These are phyloP conservation scores for Sycobia sp. DNA, from an alignment of 1,140 invertebrate genomes.

Conservation along the genomic window DNA sequence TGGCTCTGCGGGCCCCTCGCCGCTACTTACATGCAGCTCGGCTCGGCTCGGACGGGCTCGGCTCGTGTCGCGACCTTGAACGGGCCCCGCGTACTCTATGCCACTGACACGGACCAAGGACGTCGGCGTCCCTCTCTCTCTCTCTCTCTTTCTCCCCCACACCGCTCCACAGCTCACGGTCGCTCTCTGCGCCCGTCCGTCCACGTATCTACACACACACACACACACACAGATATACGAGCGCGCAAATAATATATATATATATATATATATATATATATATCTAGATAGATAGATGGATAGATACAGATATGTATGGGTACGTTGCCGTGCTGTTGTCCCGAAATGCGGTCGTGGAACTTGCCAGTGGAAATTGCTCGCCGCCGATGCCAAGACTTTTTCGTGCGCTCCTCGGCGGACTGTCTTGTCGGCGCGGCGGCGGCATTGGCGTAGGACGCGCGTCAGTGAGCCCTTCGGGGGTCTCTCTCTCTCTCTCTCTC, in stretches of 20 bases:
- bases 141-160: not conserved
- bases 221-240: too few relatives aligned
- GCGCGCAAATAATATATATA: too few relatives aligned
- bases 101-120: conserved; percentile 64
- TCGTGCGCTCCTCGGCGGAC: too few relatives aligned
- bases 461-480: not conserved
- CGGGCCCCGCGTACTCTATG: conserved; percentile 61
- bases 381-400: conserved; percentile 57
- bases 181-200: too few relatives aligned
- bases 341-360: conserved; percentile 61
- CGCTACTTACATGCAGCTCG: conserved; percentile 8
- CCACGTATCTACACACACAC: too few relatives aligned
- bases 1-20: not conserved
- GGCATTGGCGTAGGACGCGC: conserved; percentile 46
- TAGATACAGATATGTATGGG: too few relatives aligned
- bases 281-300: too few relatives aligned
- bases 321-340: conserved; percentile 47
- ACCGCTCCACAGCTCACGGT: too few relatives aligned
- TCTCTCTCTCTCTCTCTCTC: too few relatives aligned
- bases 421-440: conserved; percentile 36
- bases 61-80: conserved; percentile 58
- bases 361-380: conserved; percentile 56
- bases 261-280: too few relatives aligned
- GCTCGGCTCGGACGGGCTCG: conserved; percentile 42
- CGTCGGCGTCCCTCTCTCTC: conserved; percentile 42